Evolutionary conservation across 2,888 invertebrate species (phyloP).

Genomic region (Tipula vernalis): DNA sequence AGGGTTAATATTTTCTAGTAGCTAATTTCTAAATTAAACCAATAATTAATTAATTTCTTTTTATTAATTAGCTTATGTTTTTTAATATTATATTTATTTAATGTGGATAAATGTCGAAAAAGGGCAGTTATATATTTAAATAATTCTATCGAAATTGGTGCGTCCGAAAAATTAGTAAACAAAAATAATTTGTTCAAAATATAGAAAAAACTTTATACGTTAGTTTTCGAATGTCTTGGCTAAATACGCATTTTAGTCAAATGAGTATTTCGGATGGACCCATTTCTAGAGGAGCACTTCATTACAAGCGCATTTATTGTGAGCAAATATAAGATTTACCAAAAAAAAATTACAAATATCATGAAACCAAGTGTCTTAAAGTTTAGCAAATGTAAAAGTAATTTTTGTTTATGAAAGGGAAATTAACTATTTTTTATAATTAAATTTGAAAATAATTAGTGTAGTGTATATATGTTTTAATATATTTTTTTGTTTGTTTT

Average conservation of each 20-base stretch:
- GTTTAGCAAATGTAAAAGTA: background rate
- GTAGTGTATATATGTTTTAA: constrained; percentile 4
- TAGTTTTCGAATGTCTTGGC: too few species aligned
- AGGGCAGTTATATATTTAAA: background rate
- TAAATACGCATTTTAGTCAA: too few species aligned
- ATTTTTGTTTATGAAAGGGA: background rate
- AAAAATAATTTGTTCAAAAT: too few species aligned
- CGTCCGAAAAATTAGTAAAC: too few species aligned
- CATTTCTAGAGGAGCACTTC: background rate
- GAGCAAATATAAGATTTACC: background rate
- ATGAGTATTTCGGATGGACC: too few species aligned
- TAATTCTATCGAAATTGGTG: background rate
- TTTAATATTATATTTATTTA: background rate
- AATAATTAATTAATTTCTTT: background rate
- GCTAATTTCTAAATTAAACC: background rate
- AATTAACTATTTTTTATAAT: background rate
- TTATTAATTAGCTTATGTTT: background rate
- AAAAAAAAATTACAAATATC: background rate
- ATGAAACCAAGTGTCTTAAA: background rate
- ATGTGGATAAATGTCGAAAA: background rate
- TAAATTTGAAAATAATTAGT: background rate
- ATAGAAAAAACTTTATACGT: too few species aligned
- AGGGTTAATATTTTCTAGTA: background rate
- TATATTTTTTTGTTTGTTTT: background rate
- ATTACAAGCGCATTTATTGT: background rate